Conservation (phyloP, 2,113 vertebrate species). For the Elephantulus edwardii region DNA sequence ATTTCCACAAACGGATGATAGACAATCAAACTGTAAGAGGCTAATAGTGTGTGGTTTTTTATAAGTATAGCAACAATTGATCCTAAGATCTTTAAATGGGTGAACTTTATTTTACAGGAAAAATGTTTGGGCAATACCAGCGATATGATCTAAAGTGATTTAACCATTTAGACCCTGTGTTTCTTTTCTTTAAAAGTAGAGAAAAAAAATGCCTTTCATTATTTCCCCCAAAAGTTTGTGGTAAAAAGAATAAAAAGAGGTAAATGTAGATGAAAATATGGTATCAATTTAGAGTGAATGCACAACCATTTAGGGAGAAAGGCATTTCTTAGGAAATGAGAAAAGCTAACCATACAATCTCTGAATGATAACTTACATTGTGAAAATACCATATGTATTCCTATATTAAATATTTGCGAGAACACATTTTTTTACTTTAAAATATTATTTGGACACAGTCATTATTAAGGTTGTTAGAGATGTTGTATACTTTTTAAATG, state of each 20-base stretch:
- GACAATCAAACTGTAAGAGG: background rate
- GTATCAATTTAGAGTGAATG: background rate
- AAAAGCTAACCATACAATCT: background rate
- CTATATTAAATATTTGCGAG: background rate
- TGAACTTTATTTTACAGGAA: background rate
- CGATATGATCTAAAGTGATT: background rate
- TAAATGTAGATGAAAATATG: background rate
- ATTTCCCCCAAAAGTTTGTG: background rate
- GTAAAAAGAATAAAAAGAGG: background rate
- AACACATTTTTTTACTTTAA: slow-evolving; percentile 15
- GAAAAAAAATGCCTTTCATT: background rate
- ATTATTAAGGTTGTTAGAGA: background rate
- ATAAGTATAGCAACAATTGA: background rate
- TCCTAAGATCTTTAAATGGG: background rate
- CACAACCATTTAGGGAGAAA: background rate
- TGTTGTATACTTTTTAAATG: background rate
- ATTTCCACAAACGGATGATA: background rate
- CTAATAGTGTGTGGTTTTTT: background rate
- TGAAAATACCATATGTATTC: slow-evolving; percentile 15
- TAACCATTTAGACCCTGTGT: background rate
- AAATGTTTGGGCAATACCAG: background rate
- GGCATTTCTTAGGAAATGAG: background rate
- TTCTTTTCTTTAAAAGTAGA: background rate
- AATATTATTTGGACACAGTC: background rate
- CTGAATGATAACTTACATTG: slow-evolving; percentile 19